phyloP scores from a whole-genome alignment of 2,113 vertebrate species.

The Mesembrinibis cayennensis region DNA sequence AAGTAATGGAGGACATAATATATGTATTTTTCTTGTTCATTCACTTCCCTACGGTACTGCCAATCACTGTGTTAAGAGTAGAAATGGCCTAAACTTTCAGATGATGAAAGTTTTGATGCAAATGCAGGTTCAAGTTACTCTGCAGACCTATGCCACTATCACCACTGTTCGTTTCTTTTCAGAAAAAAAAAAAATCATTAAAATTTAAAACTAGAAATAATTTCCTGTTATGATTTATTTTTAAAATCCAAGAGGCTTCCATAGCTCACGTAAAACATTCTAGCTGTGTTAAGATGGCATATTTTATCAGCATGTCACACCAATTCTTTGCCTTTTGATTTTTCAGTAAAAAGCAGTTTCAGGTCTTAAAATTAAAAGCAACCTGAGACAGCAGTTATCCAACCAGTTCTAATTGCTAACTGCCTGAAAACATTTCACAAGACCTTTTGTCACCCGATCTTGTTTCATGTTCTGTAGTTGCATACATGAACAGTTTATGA shows the following conservation, averaged over 20 bases:
- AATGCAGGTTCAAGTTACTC: background rate
- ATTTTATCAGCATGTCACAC: background rate
- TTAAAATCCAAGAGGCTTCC: background rate
- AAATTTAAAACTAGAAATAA: background rate
- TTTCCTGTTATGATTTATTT: background rate
- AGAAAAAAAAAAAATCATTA: background rate
- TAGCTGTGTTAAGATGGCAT: background rate
- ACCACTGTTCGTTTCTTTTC: fast-evolving
- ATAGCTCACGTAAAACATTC: background rate
- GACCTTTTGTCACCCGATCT: background rate
- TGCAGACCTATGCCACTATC: background rate
- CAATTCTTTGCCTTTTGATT: background rate
- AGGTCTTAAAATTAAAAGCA: background rate
- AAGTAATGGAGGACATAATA: background rate
- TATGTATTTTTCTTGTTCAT: background rate
- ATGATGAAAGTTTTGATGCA: background rate
- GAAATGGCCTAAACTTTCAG: background rate
- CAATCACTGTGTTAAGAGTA: background rate
- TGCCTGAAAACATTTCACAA: background rate
- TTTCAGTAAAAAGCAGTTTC: background rate
- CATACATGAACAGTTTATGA: background rate
- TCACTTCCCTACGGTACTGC: background rate
- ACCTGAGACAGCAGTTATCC: background rate
- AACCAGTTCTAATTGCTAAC: background rate
- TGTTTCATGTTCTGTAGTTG: background rate